These are phyloP conservation scores for Muricea muricata DNA, from an alignment of 92 coral and sea anemone genomes.

Conservation along the genomic window DNA sequence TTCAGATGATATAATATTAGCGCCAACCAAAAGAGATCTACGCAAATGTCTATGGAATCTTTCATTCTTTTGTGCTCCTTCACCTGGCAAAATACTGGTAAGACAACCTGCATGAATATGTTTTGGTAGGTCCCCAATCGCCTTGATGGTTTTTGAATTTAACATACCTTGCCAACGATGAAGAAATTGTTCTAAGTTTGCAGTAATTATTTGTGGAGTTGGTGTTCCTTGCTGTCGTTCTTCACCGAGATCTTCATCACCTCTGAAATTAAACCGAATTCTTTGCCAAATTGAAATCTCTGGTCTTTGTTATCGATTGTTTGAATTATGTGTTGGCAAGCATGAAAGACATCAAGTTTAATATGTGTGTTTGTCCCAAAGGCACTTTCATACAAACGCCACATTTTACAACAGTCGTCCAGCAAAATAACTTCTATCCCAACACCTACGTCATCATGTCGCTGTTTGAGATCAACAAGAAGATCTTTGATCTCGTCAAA, in stretches of 20 bases:
- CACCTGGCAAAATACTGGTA: constrained; percentile 39
- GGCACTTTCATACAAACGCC: constrained; percentile 9
- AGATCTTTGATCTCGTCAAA: constrained; percentile 28
- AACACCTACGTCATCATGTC: constrained; percentile 7
- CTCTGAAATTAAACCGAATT: constrained; percentile 52
- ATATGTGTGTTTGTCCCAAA: constrained; percentile 47
- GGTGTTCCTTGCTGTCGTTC: neutral
- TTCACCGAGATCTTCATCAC: constrained; percentile 44
- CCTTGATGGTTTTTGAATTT: constrained; percentile 17
- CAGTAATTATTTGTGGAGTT: neutral
- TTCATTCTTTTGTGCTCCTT: constrained; percentile 42
- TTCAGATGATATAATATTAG: constrained; percentile 40
- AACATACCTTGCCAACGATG: constrained; percentile 31
- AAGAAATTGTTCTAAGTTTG: constrained; percentile 40
- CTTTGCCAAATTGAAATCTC: constrained; percentile 43
- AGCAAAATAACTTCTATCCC: constrained; percentile 41
- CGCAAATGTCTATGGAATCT: constrained; percentile 34
- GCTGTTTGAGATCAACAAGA: constrained; percentile 24
- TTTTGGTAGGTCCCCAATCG: constrained; percentile 21
- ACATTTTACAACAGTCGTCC: constrained; percentile 65
- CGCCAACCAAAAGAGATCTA: constrained; percentile 40
- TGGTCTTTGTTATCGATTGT: constrained; percentile 16
- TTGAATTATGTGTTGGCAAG: constrained; percentile 42
- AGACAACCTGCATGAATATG: constrained; percentile 50
- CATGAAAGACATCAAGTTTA: constrained; percentile 68